Base-by-base conservation (phyloP, 2,113 vertebrate species). In the Poeciliopsis occidentalis region DNA sequence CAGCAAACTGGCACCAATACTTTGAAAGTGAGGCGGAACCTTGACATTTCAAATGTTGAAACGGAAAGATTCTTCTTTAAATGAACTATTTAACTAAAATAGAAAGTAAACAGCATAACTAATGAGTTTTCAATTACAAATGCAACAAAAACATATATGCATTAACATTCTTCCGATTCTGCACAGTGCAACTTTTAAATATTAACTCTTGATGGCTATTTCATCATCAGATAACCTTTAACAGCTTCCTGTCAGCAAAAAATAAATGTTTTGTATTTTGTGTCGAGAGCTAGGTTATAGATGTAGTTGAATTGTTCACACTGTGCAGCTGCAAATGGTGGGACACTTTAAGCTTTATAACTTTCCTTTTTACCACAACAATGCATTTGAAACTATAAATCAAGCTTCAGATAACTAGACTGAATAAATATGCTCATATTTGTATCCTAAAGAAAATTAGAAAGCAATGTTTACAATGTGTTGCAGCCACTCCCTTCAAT, bases 11-110 rank as follows among this genome's bases (percentile, higher is more conserved):
- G 29, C 44, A 66, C 17, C 24, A 62, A 70, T 12, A 62, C 13
- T 51, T 85, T 76, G 75, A 54, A 89, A 74, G 81, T 60, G 72
- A 82, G 11, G 29, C n/a, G 12, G 31, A 5, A 6, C 70, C 90
- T 93, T 93, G 90, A 81, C 91, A 92, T 90, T 89, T 92, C 87
- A 93, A 91, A 92, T 87, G 73, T 71, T 86, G 60, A 78, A 75
- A 71, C 74, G 85, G 67, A 74, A 75, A 54, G 37, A 64, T 78
- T 78, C 66, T 72, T 93, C 80, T 85, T 89, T 90, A 87, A 91
- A 41, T 41, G 1, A 41, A 41, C 15, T 12, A 15, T 15, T 91
- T 91, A 91, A 85, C 77, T 73, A 61, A 54, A 22, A 24, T 22
- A 24, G 19, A 8, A 54, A 24, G 47, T 22, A 54, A 1, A 24